phyloP scores from a whole-genome alignment of 2,113 vertebrate species.

The Protobothrops mucrosquamatus region DNA sequence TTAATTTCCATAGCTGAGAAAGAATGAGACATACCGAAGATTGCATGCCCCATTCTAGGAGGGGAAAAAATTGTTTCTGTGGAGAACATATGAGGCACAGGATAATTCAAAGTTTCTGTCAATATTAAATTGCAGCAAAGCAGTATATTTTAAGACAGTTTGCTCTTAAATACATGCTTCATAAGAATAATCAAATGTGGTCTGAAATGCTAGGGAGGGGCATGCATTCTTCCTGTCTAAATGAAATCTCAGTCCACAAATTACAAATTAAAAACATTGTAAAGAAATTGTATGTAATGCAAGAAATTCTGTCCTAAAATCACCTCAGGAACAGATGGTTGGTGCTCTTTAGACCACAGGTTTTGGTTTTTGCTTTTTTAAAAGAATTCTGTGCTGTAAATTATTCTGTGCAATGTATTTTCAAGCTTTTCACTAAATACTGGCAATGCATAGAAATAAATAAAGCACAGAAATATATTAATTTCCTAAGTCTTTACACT shows the following conservation, averaged over 20 bases:
- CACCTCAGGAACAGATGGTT: background rate
- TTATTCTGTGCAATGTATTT: background rate
- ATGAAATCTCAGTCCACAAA: background rate
- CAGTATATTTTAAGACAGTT: background rate
- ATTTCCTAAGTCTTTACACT: background rate
- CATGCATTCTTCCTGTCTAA: background rate
- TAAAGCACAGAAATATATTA: conserved; percentile 42
- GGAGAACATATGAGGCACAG: background rate
- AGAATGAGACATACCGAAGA: background rate
- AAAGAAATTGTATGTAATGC: background rate
- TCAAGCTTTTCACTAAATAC: background rate
- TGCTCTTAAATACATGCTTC: background rate
- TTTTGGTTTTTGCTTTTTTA: background rate
- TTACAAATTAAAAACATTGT: background rate
- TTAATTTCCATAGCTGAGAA: background rate
- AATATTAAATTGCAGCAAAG: background rate
- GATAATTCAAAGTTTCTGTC: background rate
- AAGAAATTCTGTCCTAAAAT: background rate
- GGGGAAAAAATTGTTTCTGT: background rate
- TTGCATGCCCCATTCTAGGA: background rate
- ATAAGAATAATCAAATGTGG: background rate
- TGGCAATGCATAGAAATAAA: background rate
- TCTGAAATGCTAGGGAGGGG: background rate
- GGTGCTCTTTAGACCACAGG: background rate
- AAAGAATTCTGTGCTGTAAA: background rate